Conservation (phyloP, 2,113 vertebrate species). For the Cottus gobio region DNA sequence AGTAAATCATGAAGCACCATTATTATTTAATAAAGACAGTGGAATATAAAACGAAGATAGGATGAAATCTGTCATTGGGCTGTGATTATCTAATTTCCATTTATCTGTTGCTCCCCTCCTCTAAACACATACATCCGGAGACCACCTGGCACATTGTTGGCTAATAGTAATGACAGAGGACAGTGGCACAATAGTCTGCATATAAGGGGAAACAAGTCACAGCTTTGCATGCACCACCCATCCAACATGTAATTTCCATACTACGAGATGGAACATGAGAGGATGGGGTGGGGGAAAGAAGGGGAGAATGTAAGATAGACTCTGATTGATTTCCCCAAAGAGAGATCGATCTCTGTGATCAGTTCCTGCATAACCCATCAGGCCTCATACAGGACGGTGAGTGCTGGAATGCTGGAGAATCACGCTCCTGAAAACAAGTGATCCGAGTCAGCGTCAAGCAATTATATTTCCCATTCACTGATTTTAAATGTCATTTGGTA, state of each 20-base stretch:
- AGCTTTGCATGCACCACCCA: neutral
- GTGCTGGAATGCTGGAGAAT: neutral
- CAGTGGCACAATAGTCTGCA: neutral
- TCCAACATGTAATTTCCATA: neutral
- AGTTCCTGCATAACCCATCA: conserved; percentile 29
- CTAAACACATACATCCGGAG: conserved; percentile 10
- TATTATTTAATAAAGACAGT: conserved; percentile 30
- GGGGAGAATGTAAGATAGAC: neutral
- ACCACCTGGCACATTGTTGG: conserved; percentile 13
- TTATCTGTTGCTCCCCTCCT: neutral
- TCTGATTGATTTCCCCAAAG: conserved; percentile 27
- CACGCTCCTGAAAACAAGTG: conserved; percentile 9
- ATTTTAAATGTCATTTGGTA: conserved; percentile 16
- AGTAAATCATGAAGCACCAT: conserved; percentile 19
- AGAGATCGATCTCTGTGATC: conserved; percentile 35
- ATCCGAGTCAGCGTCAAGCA: conserved; percentile 1
- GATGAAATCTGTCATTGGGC: neutral
- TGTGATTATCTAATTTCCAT: conserved; percentile 23
- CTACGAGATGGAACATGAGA: neutral
- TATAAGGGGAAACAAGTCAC: neutral
- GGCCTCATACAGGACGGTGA: conserved; percentile 2
- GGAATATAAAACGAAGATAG: conserved; percentile 40
- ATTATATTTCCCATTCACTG: conserved; percentile 5
- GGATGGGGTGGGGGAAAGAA: neutral
- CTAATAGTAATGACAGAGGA: neutral